phyloP scores from a whole-genome alignment of 1,140 invertebrate genomes.

The Drosophila arizonae region DNA sequence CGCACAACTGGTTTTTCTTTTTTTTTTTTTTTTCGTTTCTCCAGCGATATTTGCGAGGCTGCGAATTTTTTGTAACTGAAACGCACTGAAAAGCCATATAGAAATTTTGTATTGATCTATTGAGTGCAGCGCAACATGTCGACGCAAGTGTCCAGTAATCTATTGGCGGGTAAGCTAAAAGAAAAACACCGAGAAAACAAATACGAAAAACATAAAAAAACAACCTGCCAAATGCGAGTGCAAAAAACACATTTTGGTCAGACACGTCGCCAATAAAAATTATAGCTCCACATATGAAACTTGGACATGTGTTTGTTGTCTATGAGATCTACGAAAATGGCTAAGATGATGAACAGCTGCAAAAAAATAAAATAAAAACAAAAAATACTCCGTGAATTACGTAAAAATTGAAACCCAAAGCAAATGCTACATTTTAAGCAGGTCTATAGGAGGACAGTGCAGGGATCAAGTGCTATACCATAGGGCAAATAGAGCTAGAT shows the following conservation, averaged over 20 bases:
- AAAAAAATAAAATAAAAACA: conserved; percentile 10
- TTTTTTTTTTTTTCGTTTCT: background rate
- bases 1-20: conserved; percentile 12
- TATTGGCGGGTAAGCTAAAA: conserved; percentile 71
- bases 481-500: too few species aligned
- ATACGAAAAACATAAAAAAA: conserved; percentile 6
- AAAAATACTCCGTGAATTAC: background rate
- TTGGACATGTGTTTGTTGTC: conserved; percentile 8
- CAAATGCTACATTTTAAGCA: background rate
- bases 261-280: conserved; percentile 23
- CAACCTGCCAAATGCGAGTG: conserved; percentile 16
- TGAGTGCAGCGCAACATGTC: conserved; percentile 61
- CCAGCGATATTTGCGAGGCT: conserved; percentile 1
- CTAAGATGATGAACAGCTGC: background rate
- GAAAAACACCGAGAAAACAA: background rate
- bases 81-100: conserved; percentile 44
- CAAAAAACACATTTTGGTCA: conserved; percentile 36
- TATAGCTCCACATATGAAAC: conserved; percentile 8
- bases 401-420: background rate
- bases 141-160: conserved; percentile 77
- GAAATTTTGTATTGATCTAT: conserved; percentile 20
- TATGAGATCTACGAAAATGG: background rate
- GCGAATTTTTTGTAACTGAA: conserved; percentile 33
- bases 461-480: too few species aligned
- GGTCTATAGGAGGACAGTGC: background rate